Base-by-base conservation (phyloP, 35 echinoderm and acorn worm genomes). In the Apostichopus japonicus region DNA sequence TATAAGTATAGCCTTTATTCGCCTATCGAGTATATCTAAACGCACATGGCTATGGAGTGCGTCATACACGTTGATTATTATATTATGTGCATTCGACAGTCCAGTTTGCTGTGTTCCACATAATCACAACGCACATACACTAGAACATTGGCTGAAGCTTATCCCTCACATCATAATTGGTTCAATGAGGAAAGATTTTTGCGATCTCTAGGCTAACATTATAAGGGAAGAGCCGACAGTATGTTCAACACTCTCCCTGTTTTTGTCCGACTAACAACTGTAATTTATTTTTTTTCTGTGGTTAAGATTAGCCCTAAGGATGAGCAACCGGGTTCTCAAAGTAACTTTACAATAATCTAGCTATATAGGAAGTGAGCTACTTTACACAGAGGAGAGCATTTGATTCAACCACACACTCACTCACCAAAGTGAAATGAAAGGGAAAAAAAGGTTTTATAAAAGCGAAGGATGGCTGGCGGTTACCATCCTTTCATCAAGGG, bases 311-410 rank as follows among this genome's bases (percentile, higher is more conserved):
- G 81, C 81, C 81, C 6, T 54, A 84, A 84, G 81, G 81, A 58
- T 84, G 81, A 84, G 56, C 56, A 84, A 84, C 81, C 81, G 54
- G 54, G 6, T 84, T 84, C 54, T 58, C 21, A 84, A 58, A 21
- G 54, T 57, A 83, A 84, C 19, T 84, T n/a, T 57, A 22, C 54
- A 84, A 52, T 80, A 13, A 10, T 61, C 7, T 61, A 61, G 57
- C 8, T 44, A 61, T 7, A 10, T 61, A 61, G 57, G 57, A 61
- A 61, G 57, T 61, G 57, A 61, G 57, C 13, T 61, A 13, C 57
- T 61, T 61, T 61, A 10, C 33, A 67, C 17, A 75, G 71, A 75
- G 22, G 71, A 75, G 17, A 75, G 71, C 71, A 19, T 75, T 75
- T 75, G 71, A 75, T 75, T 75, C 71, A 75, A 75, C 71, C 71